phyloP scores from a whole-genome alignment of 2,113 vertebrate species.

The Symphodus melops region DNA sequence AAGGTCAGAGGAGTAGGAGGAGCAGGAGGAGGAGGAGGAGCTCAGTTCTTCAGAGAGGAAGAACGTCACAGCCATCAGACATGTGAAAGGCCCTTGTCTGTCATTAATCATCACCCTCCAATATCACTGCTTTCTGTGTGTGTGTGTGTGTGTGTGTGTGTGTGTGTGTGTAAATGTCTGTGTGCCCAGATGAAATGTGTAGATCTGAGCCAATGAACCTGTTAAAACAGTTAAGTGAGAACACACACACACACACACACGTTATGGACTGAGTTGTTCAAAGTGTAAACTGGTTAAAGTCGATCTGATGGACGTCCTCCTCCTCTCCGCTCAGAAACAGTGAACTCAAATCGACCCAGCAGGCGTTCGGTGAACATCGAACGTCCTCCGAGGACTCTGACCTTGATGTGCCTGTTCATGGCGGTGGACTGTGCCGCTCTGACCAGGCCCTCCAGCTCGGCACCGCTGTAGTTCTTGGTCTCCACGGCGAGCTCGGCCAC shows the following conservation, averaged over 20 bases:
- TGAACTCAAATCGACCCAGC: too few relatives aligned
- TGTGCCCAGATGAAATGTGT: slow-evolving; percentile 37
- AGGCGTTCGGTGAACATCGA: neutral
- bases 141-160: slow-evolving; percentile 16
- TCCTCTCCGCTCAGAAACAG: too few relatives aligned
- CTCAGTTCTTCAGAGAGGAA: slow-evolving; percentile 54
- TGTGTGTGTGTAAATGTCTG: slow-evolving; percentile 9
- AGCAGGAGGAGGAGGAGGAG: slow-evolving; percentile 24
- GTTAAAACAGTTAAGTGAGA: slow-evolving; percentile 60
- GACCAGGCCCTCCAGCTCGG: slow-evolving; percentile 95
- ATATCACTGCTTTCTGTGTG: slow-evolving; percentile 71
- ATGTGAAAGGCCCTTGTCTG: slow-evolving; percentile 80
- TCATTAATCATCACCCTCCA: slow-evolving; percentile 88
- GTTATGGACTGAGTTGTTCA: too few relatives aligned
- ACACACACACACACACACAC: too few relatives aligned
- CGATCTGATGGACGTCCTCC: too few relatives aligned
- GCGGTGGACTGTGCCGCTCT: slow-evolving; percentile 96
- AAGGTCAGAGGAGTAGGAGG: slow-evolving; percentile 62
- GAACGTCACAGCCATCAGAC: slow-evolving; percentile 69
- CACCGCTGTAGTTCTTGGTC: slow-evolving; percentile 97
- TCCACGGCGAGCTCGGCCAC: slow-evolving; percentile 90
- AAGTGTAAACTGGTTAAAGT: too few relatives aligned
- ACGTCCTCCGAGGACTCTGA: slow-evolving; percentile 66
- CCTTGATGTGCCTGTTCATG: slow-evolving; percentile 99
- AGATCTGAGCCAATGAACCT: slow-evolving; percentile 62